These are phyloP conservation scores for Microtus richardsoni DNA, from an alignment of 2,113 vertebrate genomes.

Conservation along the genomic window DNA sequence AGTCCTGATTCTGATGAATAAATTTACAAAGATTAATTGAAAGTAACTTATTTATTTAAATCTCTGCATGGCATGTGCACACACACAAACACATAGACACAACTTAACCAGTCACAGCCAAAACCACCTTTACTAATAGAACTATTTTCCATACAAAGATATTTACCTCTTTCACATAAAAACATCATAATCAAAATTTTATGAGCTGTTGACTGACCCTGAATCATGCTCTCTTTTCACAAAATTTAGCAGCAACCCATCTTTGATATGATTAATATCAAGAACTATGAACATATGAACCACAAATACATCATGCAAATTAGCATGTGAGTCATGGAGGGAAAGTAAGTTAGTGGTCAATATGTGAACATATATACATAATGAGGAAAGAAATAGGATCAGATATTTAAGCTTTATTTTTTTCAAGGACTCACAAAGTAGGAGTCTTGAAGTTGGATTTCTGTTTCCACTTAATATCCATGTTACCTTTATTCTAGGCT, in stretches of 20 bases:
- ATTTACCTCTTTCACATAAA: background rate
- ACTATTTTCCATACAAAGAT: background rate
- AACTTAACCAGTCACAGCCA: background rate
- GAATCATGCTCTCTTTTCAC: background rate
- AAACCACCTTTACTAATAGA: background rate
- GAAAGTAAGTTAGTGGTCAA: background rate
- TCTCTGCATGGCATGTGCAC: background rate
- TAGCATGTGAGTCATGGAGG: background rate
- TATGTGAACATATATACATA: background rate
- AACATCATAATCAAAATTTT: background rate
- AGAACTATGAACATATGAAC: background rate
- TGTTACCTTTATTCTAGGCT: background rate
- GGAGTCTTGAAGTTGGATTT: background rate
- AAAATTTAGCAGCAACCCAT: background rate
- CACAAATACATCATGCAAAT: background rate
- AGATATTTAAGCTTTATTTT: background rate
- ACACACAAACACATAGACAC: background rate
- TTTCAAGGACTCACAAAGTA: background rate
- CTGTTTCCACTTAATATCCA: background rate
- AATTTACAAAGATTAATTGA: background rate
- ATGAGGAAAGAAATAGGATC: background rate
- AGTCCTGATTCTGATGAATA: background rate
- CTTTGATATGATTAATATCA: background rate
- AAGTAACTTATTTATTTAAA: background rate
- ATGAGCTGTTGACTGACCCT: background rate